A percentile compares a stretch with the other conserved stretches of the same genome.
phyloP scores from a whole-genome alignment of 2,888 invertebrate species.

The Exephanes ischioxanthus region DNA sequence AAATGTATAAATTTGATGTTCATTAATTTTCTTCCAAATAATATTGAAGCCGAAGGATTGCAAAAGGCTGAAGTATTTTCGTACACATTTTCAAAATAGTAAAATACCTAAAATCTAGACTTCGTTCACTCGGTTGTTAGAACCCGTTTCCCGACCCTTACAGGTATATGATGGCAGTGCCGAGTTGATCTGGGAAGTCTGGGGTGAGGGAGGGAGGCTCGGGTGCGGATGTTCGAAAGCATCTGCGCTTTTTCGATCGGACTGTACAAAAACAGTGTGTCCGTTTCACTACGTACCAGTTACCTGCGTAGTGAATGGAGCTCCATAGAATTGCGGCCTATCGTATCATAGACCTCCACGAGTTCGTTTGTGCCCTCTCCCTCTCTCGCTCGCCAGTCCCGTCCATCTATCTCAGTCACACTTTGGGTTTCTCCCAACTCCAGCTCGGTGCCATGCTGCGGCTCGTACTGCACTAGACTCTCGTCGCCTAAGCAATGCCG shows the following conservation, averaged over 20 bases:
- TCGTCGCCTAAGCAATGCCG: constrained; percentile 59
- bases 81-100: too few species aligned
- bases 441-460: constrained; percentile 42
- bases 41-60: too few species aligned
- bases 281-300: constrained; percentile 71
- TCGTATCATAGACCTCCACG: constrained; percentile 61
- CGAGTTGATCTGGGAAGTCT: too few species aligned
- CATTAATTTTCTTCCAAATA: too few species aligned
- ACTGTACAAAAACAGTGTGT: constrained; percentile 72
- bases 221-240: background rate
- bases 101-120: background rate
- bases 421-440: constrained; percentile 19
- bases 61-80: background rate
- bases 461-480: constrained; percentile 49
- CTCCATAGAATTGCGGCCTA: constrained; percentile 41
- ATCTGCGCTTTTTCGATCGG: constrained; percentile 59
- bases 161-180: background rate
- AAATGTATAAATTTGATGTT: too few species aligned
- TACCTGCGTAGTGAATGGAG: constrained; percentile 77
- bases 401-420: constrained; percentile 39
- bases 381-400: constrained; percentile 38
- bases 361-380: constrained; percentile 36
- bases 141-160: background rate
- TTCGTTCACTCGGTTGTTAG: background rate
- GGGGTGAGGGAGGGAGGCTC: background rate